Base-by-base conservation (phyloP, 1,140 invertebrate species). In the Drosophila teissieri region DNA sequence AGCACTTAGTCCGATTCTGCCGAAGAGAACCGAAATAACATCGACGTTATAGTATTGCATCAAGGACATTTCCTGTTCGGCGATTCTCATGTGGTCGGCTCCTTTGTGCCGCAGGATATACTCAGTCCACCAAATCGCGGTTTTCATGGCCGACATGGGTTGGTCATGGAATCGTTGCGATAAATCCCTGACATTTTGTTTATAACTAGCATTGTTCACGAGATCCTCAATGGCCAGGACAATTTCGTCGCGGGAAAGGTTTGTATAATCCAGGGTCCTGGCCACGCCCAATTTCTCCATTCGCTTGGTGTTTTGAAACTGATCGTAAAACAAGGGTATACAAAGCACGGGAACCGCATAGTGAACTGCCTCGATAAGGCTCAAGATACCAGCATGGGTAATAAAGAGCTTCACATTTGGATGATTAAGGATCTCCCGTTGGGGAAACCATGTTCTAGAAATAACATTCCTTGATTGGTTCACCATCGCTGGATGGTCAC, bases 91-190 rank as follows among this genome's bases (percentile, higher is more conserved):
- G 64, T 93, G 91, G 6, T 80, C 72, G 4, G 93, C 93, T 10
- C 82, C 79, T 1, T 80, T 73, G 44, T 91, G 76, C 1, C 89
- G 88, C 62, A 61, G 82, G 76, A 95, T 92, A 67, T 95, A 95
- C 75, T 95, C 94, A 0, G 94, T 93, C 95, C 95, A 95, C 91
- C 93, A 95, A 15, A 94, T 84, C 1, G 94, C 94, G 0, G 92
- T 94, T 10, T 95, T 93, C 40, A 94, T 68, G 0, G 94, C 92
- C 3, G 91, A 83, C 72, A 93, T 78, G 0, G 94, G 94, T 40
- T 93, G 91, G 77, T 95, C 94, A 36, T 82, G 92, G 57, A 94
- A 94, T 19, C 92, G 76, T 27, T 58, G 69, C 0, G 94, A 94
- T 11, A 94, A 64, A 81, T 92, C 24, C 2, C 54, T 22, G 0